phyloP scores from a whole-genome alignment of 2,113 vertebrate genomes.

The Podarcis raffonei region DNA sequence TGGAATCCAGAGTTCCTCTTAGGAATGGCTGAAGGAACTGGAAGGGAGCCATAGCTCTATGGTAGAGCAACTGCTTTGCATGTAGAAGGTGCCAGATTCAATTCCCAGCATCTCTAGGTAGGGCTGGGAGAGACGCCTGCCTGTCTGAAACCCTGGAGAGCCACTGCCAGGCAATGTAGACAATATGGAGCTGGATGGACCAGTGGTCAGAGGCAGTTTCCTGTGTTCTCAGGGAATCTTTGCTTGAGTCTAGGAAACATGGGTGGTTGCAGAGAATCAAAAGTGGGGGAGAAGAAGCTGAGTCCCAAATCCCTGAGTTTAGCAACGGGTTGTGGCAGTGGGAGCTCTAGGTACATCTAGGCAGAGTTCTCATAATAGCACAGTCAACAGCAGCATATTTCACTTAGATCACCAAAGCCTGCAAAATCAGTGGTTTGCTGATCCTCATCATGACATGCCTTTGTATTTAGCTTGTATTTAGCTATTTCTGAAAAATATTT shows the following conservation, averaged over 20 bases:
- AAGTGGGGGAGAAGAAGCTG: background rate
- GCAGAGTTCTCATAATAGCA: background rate
- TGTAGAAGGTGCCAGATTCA: no score
- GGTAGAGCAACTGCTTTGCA: no score
- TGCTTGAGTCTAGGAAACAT: background rate
- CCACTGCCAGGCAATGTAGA: no score
- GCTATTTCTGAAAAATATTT: background rate
- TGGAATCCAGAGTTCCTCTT: background rate
- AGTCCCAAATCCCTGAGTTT: background rate
- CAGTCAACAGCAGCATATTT: background rate
- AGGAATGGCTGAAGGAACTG: background rate
- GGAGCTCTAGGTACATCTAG: background rate
- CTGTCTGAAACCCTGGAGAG: no score
- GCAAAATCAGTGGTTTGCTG: background rate
- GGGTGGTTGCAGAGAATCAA: background rate
- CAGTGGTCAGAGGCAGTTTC: no score
- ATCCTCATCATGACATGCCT: background rate
- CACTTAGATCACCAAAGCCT: background rate
- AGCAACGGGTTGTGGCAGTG: background rate
- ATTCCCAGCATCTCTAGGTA: no score
- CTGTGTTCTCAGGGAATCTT: no score
- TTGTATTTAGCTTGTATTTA: background rate
- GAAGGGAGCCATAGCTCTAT: no score
- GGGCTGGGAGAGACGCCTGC: no score
- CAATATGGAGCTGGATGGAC: no score